Evolutionary conservation across 2,888 invertebrate species (phyloP), one percentile per base, ranked within the genome.

Genomic region (Drosophila pseudotalamancana): DNA sequence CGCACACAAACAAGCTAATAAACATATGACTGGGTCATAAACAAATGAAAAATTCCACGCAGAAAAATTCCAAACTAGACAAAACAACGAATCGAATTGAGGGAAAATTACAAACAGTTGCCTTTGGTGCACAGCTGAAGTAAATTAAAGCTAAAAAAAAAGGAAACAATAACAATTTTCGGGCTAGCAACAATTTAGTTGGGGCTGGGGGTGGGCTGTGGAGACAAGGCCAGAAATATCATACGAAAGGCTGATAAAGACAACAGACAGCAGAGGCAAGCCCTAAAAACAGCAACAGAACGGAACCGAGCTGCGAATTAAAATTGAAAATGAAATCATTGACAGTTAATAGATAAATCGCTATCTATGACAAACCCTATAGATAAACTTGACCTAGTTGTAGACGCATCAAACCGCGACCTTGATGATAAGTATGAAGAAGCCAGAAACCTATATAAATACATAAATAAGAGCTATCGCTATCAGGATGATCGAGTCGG

Each of bases 301-400:
- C 35, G 4, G 37, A 49, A 34, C 23, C 4, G 25, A 51, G n/a
- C n/a, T n/a, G n/a, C n/a, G n/a, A 53, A 57, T 23, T 31, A 51
- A 61, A 67, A 43, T 9, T 12, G 43, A 54, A 70, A 63, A 18
- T 42, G 50, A 63, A 70, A 51, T 27, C n/a, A 25, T 16, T 27
- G 2, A 48, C 40, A 8, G 60, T 51, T 50, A 59, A 70, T 72
- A 83, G 84, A 79, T 83, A 83, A 76, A 68, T 51, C 29, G 53
- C 21, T 62, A 63, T 67, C 63, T 18, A 42, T 40, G 40, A 32
- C 43, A 31, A 29, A 37, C 18, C 37, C 12, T 37, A 61, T 66
- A 72, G 72, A 75, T 84, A 80, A 84, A 84, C 87, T 87, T 81
- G 87, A 87, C 84, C 87, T 64, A 83, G 42, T 80, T 81, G 40